Conservation (phyloP, 2,113 vertebrate species). For the Tor tambroides region DNA sequence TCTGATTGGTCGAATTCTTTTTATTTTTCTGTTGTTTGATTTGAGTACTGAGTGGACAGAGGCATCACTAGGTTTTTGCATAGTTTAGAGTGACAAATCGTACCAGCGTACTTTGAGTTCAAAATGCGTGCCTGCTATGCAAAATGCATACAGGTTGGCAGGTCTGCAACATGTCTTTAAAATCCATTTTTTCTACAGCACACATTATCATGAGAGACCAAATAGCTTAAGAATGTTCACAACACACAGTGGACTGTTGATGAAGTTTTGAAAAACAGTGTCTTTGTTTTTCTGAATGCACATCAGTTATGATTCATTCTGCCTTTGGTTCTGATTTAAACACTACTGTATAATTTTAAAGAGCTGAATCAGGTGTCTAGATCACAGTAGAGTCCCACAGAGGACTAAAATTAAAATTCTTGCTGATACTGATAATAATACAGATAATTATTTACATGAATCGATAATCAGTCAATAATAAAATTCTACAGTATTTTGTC, state of each 20-base stretch:
- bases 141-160: too few species aligned
- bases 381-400: neutral
- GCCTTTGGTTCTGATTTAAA: neutral
- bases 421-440: neutral
- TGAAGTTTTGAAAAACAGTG: neutral
- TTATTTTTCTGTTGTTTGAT: too few species aligned
- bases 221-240: neutral
- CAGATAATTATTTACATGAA: neutral
- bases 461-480: neutral
- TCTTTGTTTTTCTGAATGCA: neutral
- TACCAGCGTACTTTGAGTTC: too few species aligned
- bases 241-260: neutral
- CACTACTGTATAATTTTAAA: neutral
- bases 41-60: too few species aligned
- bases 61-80: too few species aligned
- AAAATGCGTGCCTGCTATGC: too few species aligned
- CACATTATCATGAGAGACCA: constrained; percentile 30
- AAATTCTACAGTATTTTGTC: neutral
- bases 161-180: neutral
- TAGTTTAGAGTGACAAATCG: too few species aligned
- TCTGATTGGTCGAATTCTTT: too few species aligned
- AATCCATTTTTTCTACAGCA: constrained; percentile 18
- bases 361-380: neutral
- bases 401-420: neutral
- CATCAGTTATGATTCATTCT: neutral